These are phyloP conservation scores for Schizothorax lantsangensis DNA, from an alignment of 2,797 vertebrate genomes.

Conservation along the genomic window DNA sequence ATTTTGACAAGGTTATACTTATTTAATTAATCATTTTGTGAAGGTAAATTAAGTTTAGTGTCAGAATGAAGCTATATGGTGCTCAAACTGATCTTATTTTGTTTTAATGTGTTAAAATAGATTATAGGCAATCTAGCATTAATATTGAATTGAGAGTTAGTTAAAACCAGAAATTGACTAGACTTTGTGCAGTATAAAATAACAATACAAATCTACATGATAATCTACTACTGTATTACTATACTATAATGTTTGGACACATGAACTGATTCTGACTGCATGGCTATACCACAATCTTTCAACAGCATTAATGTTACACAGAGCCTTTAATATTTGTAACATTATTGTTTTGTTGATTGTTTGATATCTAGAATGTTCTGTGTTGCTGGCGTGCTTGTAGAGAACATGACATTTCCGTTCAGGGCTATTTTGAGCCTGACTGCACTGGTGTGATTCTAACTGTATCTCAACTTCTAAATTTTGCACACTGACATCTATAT, in stretches of 20 bases:
- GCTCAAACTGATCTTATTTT: neutral
- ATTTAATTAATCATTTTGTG: neutral
- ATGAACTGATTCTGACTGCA: neutral
- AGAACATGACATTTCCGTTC: constrained; percentile 40
- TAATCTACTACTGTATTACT: neutral
- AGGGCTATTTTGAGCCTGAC: constrained; percentile 31
- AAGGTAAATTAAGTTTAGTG: neutral
- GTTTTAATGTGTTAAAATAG: neutral
- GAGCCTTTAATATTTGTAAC: neutral
- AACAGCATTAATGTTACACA: neutral
- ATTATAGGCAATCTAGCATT: neutral
- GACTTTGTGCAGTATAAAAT: neutral
- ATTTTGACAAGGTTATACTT: neutral
- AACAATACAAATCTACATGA: neutral
- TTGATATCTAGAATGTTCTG: neutral
- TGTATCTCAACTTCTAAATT: neutral
- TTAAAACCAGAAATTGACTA: neutral
- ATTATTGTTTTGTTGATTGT: neutral
- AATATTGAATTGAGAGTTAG: neutral
- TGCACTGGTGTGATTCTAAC: neutral
- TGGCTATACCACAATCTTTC: neutral
- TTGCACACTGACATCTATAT: neutral
- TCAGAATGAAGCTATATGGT: neutral
- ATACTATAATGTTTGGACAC: neutral
- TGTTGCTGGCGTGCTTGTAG: constrained; percentile 14